These are phyloP conservation scores for Eilema sororculum DNA, from an alignment of 2,888 invertebrate species.

Conservation along the genomic window DNA sequence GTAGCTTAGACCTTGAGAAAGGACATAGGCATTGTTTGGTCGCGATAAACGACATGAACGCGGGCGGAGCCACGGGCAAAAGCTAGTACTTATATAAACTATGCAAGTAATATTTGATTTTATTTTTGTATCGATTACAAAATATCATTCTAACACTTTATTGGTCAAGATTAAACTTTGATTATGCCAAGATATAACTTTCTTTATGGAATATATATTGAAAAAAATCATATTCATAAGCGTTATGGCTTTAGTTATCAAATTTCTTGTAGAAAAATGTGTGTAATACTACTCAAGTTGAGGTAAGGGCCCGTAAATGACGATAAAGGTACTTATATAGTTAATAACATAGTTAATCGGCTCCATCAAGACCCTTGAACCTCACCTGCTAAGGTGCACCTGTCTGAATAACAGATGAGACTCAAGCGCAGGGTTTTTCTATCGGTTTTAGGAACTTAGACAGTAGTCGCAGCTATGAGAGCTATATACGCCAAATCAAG, in stretches of 20 bases:
- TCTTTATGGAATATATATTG: not conserved
- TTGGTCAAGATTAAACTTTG: not conserved
- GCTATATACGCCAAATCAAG: too few species aligned
- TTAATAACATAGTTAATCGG: not conserved
- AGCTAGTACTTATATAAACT: not conserved
- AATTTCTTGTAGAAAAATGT: not conserved
- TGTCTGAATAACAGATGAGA: too few species aligned
- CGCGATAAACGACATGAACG: too few species aligned
- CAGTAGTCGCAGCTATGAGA: too few species aligned
- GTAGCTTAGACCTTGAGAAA: too few species aligned
- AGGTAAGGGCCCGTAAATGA: not conserved
- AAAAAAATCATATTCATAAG: not conserved
- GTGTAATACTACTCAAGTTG: not conserved
- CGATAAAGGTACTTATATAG: not conserved
- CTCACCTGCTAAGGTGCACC: too few species aligned
- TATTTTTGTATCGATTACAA: conserved; percentile 1
- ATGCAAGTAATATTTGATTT: not conserved
- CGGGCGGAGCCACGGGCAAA: too few species aligned
- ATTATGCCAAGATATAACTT: not conserved
- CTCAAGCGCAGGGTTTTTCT: too few species aligned
- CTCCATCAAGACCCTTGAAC: too few species aligned
- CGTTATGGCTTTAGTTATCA: not conserved
- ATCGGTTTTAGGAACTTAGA: too few species aligned
- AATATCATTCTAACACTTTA: not conserved
- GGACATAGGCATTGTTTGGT: too few species aligned